These are phyloP conservation scores for Kryphioiulus occultus DNA, from an alignment of 2,888 invertebrate species.

Conservation along the genomic window DNA sequence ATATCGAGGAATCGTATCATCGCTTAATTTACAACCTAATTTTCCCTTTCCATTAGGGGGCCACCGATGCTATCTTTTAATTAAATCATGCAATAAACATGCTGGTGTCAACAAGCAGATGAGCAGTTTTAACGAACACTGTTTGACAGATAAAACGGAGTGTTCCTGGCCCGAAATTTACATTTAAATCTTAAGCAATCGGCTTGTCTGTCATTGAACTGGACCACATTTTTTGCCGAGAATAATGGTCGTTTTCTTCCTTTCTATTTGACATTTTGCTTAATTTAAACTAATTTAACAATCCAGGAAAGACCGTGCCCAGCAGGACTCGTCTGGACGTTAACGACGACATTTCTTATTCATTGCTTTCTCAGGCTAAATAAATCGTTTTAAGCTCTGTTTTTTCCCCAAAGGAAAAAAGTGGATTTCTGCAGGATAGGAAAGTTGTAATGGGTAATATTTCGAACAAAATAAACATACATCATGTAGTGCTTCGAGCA, in stretches of 20 bases:
- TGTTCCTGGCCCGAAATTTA: not conserved
- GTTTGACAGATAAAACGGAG: not conserved
- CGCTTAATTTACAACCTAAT: not conserved
- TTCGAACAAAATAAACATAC: not conserved
- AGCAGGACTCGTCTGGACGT: not conserved
- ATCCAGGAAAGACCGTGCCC: not conserved
- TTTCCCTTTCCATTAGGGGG: not conserved
- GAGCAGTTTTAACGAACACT: not conserved
- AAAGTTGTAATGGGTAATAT: not conserved
- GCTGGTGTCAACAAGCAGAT: not conserved
- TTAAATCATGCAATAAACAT: not conserved
- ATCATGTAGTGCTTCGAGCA: too few species aligned
- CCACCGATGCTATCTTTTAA: not conserved
- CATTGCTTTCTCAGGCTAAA: not conserved
- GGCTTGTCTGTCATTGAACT: slow-evolving; percentile 12
- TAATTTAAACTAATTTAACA: not conserved
- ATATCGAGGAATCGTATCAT: not conserved
- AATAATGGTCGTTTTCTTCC: not conserved
- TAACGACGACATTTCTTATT: not conserved
- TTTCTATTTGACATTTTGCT: not conserved
- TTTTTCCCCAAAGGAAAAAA: not conserved
- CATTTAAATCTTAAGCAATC: not conserved
- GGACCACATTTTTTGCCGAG: not conserved
- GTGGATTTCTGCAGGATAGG: not conserved
- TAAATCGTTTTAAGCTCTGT: not conserved